Conservation (phyloP, 2,113 vertebrate genomes). For the Cynocephalus volans region DNA sequence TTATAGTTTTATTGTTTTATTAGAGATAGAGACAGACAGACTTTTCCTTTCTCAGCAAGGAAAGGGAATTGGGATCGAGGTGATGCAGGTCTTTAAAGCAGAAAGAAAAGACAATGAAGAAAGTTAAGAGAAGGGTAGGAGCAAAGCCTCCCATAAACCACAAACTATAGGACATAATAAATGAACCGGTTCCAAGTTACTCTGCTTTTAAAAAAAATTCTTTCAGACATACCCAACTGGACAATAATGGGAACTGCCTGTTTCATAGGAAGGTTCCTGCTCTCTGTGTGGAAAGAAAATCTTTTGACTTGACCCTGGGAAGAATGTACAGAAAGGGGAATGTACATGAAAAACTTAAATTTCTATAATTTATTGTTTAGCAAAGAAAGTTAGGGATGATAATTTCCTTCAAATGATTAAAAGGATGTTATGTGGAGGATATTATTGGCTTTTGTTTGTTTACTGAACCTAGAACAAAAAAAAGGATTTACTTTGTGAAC, state of each 20-base stretch:
- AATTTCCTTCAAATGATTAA: not conserved
- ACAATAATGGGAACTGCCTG: not conserved
- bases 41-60: not conserved
- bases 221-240: not conserved
- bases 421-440: conserved; percentile 25
- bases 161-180: not conserved
- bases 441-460: not conserved
- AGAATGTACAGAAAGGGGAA: not conserved
- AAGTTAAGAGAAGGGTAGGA: not conserved
- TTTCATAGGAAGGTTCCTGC: not conserved
- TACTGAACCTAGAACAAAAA: conserved; percentile 33
- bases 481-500: not conserved
- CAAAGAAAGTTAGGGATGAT: not conserved
- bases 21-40: not conserved
- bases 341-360: not conserved
- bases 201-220: not conserved
- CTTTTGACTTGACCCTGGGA: not conserved
- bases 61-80: not conserved
- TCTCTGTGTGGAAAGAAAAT: not conserved
- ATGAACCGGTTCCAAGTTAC: not conserved
- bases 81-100: not conserved
- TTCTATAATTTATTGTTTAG: not conserved
- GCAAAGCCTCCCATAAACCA: not conserved
- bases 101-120: not conserved
- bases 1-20: conserved; percentile 77